Conservation (phyloP, 2,797 vertebrate species). For the Corythornis leucogaster region DNA sequence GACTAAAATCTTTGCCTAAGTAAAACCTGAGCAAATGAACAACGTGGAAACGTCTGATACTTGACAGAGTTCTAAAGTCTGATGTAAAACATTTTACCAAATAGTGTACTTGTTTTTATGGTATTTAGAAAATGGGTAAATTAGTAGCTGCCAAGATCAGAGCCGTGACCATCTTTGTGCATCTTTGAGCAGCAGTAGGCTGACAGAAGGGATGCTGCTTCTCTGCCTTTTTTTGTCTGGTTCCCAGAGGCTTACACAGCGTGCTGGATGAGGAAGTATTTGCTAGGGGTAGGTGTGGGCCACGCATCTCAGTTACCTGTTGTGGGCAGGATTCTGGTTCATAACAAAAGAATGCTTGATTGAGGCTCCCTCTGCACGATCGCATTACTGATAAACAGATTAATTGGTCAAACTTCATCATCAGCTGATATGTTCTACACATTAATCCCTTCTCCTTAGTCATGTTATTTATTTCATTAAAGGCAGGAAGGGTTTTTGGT, state of each 20-base stretch:
- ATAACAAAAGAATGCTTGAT: background rate
- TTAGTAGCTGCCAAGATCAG: background rate
- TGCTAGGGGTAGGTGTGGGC: background rate
- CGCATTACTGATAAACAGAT: background rate
- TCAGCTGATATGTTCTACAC: background rate
- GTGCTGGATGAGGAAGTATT: background rate
- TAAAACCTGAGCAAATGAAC: background rate
- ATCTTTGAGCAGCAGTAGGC: background rate
- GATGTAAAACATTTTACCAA: background rate
- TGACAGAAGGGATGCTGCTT: background rate
- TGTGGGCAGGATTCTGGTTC: background rate
- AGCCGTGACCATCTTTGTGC: background rate
- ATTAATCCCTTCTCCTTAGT: background rate
- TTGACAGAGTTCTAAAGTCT: background rate
- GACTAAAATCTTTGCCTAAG: background rate
- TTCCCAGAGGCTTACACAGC: background rate
- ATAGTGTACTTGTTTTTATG: background rate
- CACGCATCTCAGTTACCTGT: background rate
- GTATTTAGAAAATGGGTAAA: background rate
- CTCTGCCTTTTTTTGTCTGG: background rate
- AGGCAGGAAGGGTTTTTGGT: background rate
- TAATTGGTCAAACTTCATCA: background rate
- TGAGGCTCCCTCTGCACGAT: background rate
- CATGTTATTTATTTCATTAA: slow-evolving; percentile 12
- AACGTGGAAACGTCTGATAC: background rate